Base-by-base conservation (phyloP, 35 echinoderm and acorn worm genomes). In the Stichopus chloronotus region DNA sequence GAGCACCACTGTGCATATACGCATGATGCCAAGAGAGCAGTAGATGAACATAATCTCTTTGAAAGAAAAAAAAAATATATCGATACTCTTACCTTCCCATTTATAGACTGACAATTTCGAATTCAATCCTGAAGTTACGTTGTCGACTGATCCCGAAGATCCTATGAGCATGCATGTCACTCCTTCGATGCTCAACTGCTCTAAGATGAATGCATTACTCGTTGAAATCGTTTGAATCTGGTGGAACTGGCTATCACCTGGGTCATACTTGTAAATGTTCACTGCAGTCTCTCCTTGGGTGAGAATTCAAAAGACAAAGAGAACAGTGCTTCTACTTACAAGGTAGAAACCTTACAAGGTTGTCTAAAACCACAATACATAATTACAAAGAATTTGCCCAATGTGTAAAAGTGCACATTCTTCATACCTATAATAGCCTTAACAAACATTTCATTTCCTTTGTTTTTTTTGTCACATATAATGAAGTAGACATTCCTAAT, bases 181-280 rank as follows among this genome's bases (percentile, higher is more conserved):
- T 71, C 20, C 52, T 58, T 53, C 25, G 21, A 74, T 71, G 22
- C 23, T 19, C 13, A 71, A 74, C 52, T 72, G 10, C 20, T 90
- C 61, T 20, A 90, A 17, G 13, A 90, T 30, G 12, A 90, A 74
- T 7, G 20, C 88, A 55, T 71, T 52, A 21, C 13, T 19, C 0
- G 71, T 53, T 20, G 6, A 23, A 25, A 90, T 90, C 22, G 19
- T 58, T 56, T 74, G 61, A 61, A 90, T 77, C n/a, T 74, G 61
- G 5, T 74, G 0, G 76, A 74, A 77, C 58, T 76, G 88, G 19
- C 58, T 25, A 21, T 55, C 52, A 13, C 5, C 23, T 59, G 10
- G 22, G 10, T 53, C 13, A 20, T 59, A 87, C 56, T 87, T 21
- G 16, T 55, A 87, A 20, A 87, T 63, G 55, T n/a, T 55, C 16